Conservation (phyloP, 2,888 invertebrate species). For the Cryptocheilus praepositus region DNA sequence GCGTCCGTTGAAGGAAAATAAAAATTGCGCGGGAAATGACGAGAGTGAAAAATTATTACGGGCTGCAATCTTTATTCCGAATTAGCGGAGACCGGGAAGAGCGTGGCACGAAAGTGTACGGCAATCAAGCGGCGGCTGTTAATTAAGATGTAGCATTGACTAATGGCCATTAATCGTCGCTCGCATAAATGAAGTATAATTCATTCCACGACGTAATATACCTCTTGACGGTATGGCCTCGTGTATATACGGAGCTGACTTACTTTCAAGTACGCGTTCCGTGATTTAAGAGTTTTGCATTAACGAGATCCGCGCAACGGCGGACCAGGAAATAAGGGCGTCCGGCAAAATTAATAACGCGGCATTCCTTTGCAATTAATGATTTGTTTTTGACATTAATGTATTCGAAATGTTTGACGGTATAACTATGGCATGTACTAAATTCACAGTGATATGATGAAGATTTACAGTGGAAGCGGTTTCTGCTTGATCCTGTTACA, state of each 20-base stretch:
- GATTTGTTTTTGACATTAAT: too few relatives aligned
- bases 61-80: conserved; percentile 1
- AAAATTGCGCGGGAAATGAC: too few relatives aligned
- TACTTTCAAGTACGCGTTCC: conserved; percentile 21
- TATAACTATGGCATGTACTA: too few relatives aligned
- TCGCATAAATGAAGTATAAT: conserved; percentile 44
- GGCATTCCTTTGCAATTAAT: too few relatives aligned
- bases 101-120: conserved; percentile 26
- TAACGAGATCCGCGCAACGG: conserved; percentile 25
- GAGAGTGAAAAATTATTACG: neutral
- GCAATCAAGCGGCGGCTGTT: conserved; percentile 33
- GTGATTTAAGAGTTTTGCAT: conserved; percentile 31
- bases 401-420: too few relatives aligned
- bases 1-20: too few relatives aligned
- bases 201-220: conserved; percentile 30
- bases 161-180: conserved; percentile 45
- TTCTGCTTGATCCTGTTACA: too few relatives aligned
- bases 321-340: conserved; percentile 3
- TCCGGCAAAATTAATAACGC: neutral
- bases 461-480: too few relatives aligned
- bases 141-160: conserved; percentile 50
- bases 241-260: conserved; percentile 6
- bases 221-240: conserved; percentile 20
- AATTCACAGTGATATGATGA: too few relatives aligned
- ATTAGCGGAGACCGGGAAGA: too few relatives aligned